Conservation (phyloP, 2,888 invertebrate species). For the Metalampra italica region DNA sequence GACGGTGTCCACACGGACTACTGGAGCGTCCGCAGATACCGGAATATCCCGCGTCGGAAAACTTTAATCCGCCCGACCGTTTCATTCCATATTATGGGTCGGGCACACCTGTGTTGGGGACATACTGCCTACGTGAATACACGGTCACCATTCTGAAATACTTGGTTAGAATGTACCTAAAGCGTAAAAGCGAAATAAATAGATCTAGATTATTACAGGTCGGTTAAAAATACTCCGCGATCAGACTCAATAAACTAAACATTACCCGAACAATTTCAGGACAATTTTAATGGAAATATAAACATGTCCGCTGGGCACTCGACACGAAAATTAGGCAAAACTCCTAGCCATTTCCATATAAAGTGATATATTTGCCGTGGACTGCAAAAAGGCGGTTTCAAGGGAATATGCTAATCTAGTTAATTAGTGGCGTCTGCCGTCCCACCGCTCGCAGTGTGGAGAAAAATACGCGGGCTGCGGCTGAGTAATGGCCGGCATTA, state of each 20-base stretch:
- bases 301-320: slow-evolving; percentile 33
- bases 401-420: slow-evolving; percentile 72
- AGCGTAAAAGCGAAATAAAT: too few species aligned
- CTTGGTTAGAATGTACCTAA: too few species aligned
- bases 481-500: slow-evolving; percentile 69
- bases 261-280: slow-evolving; percentile 16
- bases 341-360: slow-evolving; percentile 36
- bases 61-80: slow-evolving; percentile 13
- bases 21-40: slow-evolving; percentile 7
- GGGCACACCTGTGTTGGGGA: slow-evolving; percentile 11
- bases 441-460: slow-evolving; percentile 52
- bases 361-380: slow-evolving; percentile 32
- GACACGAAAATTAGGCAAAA: slow-evolving; percentile 44
- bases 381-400: slow-evolving; percentile 44
- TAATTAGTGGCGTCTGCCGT: slow-evolving; percentile 69
- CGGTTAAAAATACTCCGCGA: not conserved
- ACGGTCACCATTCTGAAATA: slow-evolving; percentile 4
- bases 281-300: slow-evolving; percentile 42
- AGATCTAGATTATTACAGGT: too few species aligned
- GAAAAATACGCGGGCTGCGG: slow-evolving; percentile 64
- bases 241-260: not conserved
- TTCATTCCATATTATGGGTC: slow-evolving; percentile 9
- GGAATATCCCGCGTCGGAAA: slow-evolving; percentile 11
- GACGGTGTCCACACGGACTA: not conserved
- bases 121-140: not conserved